A percentile compares a stretch with the other conserved stretches of the same genome.
phyloP scores from a whole-genome alignment of 2,113 vertebrate genomes.

The Enhydra lutris region DNA sequence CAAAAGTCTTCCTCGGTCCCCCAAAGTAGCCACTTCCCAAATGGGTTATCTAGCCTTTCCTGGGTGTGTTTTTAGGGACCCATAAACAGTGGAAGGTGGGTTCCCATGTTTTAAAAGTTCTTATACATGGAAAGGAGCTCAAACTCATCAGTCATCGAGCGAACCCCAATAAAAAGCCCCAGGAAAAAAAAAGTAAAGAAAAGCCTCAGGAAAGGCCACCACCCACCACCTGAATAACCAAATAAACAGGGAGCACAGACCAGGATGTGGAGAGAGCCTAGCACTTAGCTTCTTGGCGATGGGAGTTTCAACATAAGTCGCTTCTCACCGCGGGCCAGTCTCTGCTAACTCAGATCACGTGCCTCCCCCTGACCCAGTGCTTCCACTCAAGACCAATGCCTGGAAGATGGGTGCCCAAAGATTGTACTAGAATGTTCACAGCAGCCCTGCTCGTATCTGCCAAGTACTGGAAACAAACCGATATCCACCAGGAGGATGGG shows the following conservation, averaged over 20 bases:
- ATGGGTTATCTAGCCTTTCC: not conserved
- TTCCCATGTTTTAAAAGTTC: not conserved
- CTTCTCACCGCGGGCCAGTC: too few species aligned
- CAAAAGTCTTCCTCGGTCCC: not conserved
- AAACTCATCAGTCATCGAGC: not conserved
- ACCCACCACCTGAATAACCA: not conserved
- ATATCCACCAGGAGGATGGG: not conserved
- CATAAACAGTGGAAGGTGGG: not conserved
- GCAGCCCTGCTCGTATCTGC: not conserved
- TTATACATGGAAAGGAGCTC: not conserved
- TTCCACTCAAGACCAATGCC: not conserved
- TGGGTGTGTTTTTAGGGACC: not conserved
- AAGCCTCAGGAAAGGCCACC: not conserved
- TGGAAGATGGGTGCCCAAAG: not conserved
- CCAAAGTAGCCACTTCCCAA: not conserved
- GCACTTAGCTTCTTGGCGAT: accelerated
- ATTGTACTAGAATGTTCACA: not conserved
- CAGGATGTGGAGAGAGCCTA: not conserved
- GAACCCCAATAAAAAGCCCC: not conserved
- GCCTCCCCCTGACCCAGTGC: not conserved
- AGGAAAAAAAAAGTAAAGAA: not conserved
- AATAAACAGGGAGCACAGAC: not conserved
- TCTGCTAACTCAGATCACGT: too few species aligned
- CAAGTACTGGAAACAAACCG: not conserved
- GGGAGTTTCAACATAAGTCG: not conserved